phyloP scores from a whole-genome alignment of 2,888 invertebrate species.

The Ferdinandea cuprea region DNA sequence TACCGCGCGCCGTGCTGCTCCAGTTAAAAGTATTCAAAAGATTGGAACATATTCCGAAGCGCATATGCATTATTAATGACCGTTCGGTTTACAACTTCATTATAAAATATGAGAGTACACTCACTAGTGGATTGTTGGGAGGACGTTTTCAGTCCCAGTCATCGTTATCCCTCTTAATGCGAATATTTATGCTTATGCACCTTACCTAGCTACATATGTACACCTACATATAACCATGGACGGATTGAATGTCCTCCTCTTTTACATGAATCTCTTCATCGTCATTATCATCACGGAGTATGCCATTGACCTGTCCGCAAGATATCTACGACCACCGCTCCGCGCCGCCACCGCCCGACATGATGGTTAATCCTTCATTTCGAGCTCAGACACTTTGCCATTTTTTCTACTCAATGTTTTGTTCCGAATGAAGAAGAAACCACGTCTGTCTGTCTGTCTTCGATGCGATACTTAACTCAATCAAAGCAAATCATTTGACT shows the following conservation, averaged over 20 bases:
- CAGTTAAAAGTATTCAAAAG: slow-evolving; percentile 17
- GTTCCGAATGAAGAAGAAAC: background rate
- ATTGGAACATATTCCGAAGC: slow-evolving; percentile 8
- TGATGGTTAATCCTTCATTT: slow-evolving; percentile 9
- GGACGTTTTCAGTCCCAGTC: background rate
- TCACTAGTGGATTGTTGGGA: background rate
- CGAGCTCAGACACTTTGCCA: background rate
- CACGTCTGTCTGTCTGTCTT: background rate
- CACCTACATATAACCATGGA: background rate
- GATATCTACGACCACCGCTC: no score
- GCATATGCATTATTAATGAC: slow-evolving; percentile 26
- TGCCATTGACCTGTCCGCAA: background rate
- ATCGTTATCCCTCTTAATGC: slow-evolving; percentile 5
- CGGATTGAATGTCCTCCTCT: background rate
- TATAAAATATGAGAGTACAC: slow-evolving; percentile 18
- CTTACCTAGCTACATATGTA: no score
- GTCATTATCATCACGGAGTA: background rate
- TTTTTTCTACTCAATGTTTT: background rate
- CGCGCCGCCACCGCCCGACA: background rate
- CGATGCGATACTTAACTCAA: background rate
- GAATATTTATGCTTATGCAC: no score
- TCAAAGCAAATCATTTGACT: background rate
- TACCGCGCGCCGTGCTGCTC: background rate
- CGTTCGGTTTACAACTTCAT: slow-evolving; percentile 32
- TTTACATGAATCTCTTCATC: background rate